Evolutionary conservation across 2,113 vertebrate species (phyloP).

Genomic region (Odocoileus hemionus): DNA sequence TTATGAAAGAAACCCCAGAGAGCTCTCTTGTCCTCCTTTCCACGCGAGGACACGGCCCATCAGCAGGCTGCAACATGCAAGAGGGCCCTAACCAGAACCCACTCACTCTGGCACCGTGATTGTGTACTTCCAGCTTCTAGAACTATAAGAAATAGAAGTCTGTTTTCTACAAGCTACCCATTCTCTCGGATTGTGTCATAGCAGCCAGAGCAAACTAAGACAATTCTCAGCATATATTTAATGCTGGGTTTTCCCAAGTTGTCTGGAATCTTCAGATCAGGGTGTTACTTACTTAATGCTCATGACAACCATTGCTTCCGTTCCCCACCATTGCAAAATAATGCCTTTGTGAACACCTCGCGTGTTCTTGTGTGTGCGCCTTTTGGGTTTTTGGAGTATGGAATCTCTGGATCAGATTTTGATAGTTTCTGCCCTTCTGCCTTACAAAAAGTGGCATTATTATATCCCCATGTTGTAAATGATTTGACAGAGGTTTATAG

Average conservation of each 20-base stretch:
- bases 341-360: accelerated
- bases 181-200: not conserved
- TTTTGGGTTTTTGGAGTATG: not conserved
- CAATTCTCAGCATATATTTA: not conserved
- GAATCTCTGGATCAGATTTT: not conserved
- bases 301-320: not conserved
- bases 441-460: not conserved
- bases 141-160: not conserved
- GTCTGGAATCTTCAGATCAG: not conserved
- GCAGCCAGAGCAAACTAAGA: not conserved
- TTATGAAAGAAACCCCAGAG: not conserved
- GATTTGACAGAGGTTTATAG: not conserved
- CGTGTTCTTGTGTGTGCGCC: accelerated
- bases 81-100: not conserved
- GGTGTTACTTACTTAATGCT: not conserved
- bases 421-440: not conserved
- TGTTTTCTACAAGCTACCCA: not conserved
- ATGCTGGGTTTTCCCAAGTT: not conserved
- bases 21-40: not conserved
- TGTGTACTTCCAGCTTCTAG: not conserved
- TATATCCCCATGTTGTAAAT: not conserved
- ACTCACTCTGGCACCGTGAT: not conserved
- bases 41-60: not conserved
- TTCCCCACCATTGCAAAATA: accelerated
- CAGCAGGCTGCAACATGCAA: not conserved